A percentile compares a stretch with the other conserved stretches of the same genome.
Conservation (phyloP, 30 jellyfish, hydroid and myxozoan genomes). For the Hydractinia echinata region DNA sequence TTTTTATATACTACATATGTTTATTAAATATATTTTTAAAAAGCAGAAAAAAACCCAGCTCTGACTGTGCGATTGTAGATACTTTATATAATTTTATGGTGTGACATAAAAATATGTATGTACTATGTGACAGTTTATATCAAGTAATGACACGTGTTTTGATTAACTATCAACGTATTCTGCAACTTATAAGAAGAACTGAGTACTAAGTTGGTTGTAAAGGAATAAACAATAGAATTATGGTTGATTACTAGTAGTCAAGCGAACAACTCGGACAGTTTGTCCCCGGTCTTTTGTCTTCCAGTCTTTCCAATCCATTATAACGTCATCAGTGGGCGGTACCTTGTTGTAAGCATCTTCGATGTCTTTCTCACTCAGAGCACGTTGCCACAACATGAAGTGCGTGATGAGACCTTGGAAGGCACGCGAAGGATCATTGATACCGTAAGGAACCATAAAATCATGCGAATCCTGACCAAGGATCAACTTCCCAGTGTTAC, state of each 20-base stretch:
- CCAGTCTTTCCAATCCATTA: constrained; percentile 4
- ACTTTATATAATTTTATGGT: too few relatives aligned
- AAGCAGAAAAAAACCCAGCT: too few relatives aligned
- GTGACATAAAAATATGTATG: too few relatives aligned
- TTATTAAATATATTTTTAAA: too few relatives aligned
- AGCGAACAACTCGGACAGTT: constrained; percentile 6
- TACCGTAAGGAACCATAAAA: constrained; percentile 2
- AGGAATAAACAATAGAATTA: not conserved
- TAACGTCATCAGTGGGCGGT: constrained; percentile 5
- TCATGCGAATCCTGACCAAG: constrained; percentile 19
- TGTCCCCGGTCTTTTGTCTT: not conserved
- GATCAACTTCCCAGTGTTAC: constrained; percentile 6
- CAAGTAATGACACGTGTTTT: too few relatives aligned
- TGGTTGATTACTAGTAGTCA: constrained; percentile 4
- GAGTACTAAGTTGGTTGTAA: too few relatives aligned
- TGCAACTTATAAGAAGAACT: too few relatives aligned
- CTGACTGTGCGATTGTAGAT: too few relatives aligned
- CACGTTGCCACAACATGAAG: constrained; percentile 1
- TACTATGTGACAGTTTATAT: too few relatives aligned
- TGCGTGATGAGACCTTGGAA: not conserved
- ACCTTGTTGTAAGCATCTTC: constrained; percentile 8
- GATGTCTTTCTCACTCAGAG: not conserved
- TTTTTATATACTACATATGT: too few relatives aligned
- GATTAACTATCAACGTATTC: too few relatives aligned
- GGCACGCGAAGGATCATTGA: constrained; percentile 11